A percentile compares a stretch with the other conserved stretches of the same genome.
These are phyloP conservation scores for Procambarus clarkii DNA, from an alignment of 1,140 invertebrate species.

Conservation along the genomic window DNA sequence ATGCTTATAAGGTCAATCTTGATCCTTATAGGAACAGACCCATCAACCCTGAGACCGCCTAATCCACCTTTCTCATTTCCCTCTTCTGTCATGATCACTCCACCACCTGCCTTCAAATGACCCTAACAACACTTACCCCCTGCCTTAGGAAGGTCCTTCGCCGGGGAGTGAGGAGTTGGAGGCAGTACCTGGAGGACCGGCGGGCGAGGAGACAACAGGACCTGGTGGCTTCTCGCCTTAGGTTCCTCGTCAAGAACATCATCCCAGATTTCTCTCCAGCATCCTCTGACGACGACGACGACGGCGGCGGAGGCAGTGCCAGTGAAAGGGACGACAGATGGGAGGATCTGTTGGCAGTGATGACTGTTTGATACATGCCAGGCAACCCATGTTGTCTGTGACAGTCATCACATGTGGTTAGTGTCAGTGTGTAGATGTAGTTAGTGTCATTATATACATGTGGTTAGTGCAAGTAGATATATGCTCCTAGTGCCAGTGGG, in stretches of 20 bases:
- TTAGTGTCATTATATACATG: too few species aligned
- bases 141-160: conserved; percentile 27
- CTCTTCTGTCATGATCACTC: neutral
- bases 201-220: conserved; percentile 17
- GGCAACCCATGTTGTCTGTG: too few species aligned
- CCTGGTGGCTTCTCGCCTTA: conserved; percentile 9
- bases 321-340: neutral
- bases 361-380: neutral
- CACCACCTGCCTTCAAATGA: neutral
- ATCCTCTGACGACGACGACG: conserved; percentile 15
- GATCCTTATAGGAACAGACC: too few species aligned
- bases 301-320: conserved; percentile 18
- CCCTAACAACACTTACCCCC: neutral
- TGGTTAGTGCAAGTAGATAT: too few species aligned
- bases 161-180: conserved; percentile 10
- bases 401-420: too few species aligned
- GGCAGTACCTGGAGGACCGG: conserved; percentile 10
- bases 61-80: neutral
- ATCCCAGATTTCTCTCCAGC: conserved; percentile 55
- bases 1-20: too few species aligned
- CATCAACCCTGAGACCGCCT: too few species aligned
- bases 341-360: neutral
- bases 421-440: too few species aligned
- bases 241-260: conserved; percentile 48
- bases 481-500: too few species aligned